These are phyloP conservation scores for Halcyon chelicuti DNA, from an alignment of 2,797 vertebrate species.

Conservation along the genomic window DNA sequence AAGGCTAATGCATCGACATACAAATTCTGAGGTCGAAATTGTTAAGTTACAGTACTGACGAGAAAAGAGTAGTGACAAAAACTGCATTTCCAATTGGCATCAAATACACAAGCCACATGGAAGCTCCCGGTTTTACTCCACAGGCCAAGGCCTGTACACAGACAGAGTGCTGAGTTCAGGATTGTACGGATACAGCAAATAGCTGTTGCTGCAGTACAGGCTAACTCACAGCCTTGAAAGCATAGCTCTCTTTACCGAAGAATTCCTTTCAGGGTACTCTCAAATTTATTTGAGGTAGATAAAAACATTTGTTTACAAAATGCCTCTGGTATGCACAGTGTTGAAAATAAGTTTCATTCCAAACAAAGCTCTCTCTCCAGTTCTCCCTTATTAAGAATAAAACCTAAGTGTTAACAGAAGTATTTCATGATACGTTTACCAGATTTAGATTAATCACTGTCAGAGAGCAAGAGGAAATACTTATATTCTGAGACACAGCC, in stretches of 20 bases:
- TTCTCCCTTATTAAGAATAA: background rate
- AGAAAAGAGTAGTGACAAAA: background rate
- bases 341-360: background rate
- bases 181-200: background rate
- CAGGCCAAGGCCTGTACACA: background rate
- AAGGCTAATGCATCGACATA: background rate
- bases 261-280: background rate
- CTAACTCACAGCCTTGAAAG: background rate
- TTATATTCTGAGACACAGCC: background rate
- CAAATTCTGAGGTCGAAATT: background rate
- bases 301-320: background rate
- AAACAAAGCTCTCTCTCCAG: background rate
- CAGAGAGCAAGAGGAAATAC: background rate
- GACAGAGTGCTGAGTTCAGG: background rate
- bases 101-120: background rate
- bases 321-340: background rate
- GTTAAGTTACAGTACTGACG: background rate
- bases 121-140: background rate
- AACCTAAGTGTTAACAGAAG: background rate
- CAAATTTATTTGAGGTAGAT: background rate
- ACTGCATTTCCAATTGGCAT: background rate
- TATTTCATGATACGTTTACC: background rate
- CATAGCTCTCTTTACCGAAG: background rate
- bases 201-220: background rate
- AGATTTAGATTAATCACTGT: background rate